Conservation (phyloP, 1,140 invertebrate species). For the Laupala kohalensis region DNA sequence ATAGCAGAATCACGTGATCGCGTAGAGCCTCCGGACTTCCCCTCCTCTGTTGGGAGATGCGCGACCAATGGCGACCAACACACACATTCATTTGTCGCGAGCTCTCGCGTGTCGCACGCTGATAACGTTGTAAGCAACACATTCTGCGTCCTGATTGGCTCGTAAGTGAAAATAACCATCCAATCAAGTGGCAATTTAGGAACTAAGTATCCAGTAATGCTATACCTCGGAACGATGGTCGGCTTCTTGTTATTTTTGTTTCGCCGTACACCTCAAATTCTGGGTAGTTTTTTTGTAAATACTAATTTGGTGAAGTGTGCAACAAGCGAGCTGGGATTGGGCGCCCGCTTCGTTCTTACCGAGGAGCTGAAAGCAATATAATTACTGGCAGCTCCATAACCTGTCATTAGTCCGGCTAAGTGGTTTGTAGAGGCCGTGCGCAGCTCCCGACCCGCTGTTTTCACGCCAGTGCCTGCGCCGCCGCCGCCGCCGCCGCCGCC, state of each 20-base stretch:
- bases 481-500: too few species aligned
- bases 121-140: neutral
- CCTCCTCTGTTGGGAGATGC: neutral
- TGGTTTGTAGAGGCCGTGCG: neutral
- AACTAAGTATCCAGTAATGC: neutral
- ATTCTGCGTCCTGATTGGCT: neutral
- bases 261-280: neutral
- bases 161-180: neutral
- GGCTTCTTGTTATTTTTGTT: neutral
- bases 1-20: too few species aligned
- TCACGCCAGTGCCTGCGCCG: neutral
- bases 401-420: neutral
- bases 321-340: neutral
- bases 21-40: too few species aligned
- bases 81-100: neutral
- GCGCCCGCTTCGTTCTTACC: neutral
- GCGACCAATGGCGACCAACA: neutral
- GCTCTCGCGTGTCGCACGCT: neutral
- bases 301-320: neutral
- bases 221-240: neutral
- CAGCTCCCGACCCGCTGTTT: neutral
- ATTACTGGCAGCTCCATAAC: neutral
- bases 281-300: neutral
- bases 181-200: neutral
- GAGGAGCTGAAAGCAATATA: neutral